Conservation (phyloP, 2,797 vertebrate genomes). For the Pagetopsis macropterus region DNA sequence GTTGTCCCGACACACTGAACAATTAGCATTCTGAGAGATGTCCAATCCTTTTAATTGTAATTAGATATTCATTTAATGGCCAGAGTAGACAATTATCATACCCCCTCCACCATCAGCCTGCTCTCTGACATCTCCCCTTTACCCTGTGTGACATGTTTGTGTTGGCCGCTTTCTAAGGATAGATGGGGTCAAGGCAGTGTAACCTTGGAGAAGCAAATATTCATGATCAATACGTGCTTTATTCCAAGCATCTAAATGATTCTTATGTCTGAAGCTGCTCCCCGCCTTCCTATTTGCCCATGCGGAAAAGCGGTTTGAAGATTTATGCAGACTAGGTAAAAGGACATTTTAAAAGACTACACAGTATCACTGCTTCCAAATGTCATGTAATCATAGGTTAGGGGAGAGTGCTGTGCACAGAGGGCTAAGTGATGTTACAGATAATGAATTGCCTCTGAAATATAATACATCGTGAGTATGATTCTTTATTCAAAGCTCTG, state of each 20-base stretch:
- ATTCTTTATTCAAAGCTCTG: slow-evolving; percentile 80
- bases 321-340: slow-evolving; percentile 79
- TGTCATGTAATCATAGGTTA: slow-evolving; percentile 84
- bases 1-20: not conserved
- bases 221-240: slow-evolving; percentile 87
- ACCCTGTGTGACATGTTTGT: slow-evolving; percentile 77
- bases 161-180: slow-evolving; percentile 72
- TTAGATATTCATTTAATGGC: slow-evolving; percentile 14
- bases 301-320: slow-evolving; percentile 67
- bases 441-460: slow-evolving; percentile 83
- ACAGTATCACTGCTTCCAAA: slow-evolving; percentile 80
- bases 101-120: slow-evolving; percentile 39
- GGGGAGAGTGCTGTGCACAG: slow-evolving; percentile 70
- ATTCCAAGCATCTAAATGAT: slow-evolving; percentile 84
- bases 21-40: not conserved
- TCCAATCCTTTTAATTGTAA: not conserved
- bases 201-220: slow-evolving; percentile 87
- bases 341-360: slow-evolving; percentile 80
- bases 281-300: slow-evolving; percentile 42
- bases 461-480: slow-evolving; percentile 78
- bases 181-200: slow-evolving; percentile 81
- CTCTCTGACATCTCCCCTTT: slow-evolving; percentile 74
- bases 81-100: slow-evolving; percentile 33
- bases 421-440: slow-evolving; percentile 78
- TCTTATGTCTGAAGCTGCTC: slow-evolving; percentile 63